phyloP scores from a whole-genome alignment of 2,797 vertebrate species.

The Acanthurus lineatus region DNA sequence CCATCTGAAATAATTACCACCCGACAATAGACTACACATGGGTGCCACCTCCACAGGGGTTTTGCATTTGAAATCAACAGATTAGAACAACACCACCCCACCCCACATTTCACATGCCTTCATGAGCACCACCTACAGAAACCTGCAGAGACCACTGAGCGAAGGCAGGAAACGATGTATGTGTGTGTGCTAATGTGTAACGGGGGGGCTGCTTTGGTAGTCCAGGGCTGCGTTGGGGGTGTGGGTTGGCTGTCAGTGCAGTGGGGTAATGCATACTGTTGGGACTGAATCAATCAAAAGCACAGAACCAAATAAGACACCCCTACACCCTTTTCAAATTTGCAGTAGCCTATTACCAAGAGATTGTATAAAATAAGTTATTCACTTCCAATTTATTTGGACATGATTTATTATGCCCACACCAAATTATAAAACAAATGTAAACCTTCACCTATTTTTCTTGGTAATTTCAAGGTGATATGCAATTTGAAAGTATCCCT shows the following conservation, averaged over 20 bases:
- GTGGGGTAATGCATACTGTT: conserved; percentile 41
- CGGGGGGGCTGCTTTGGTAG: not conserved
- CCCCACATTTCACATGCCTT: conserved; percentile 29
- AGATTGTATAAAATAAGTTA: conserved; percentile 39
- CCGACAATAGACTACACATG: conserved; percentile 71
- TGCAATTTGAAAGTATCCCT: conserved; percentile 11
- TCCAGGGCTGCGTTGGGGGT: not conserved
- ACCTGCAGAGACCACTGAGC: conserved; percentile 28
- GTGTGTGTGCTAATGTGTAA: not conserved
- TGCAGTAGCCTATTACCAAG: conserved; percentile 35
- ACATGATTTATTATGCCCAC: conserved; percentile 42
- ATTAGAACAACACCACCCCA: conserved; percentile 58
- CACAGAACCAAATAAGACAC: conserved; percentile 27
- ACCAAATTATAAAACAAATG: conserved; percentile 32
- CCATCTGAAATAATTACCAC: conserved; percentile 80
- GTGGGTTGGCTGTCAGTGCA: conserved; percentile 20
- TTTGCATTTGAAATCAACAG: conserved; percentile 59
- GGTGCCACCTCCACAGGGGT: conserved; percentile 68
- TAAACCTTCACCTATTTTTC: conserved; percentile 3
- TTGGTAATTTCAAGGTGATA: not conserved
- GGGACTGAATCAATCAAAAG: conserved; percentile 53
- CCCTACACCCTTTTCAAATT: conserved; percentile 40
- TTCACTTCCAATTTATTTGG: conserved; percentile 59
- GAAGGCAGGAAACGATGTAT: conserved; percentile 6
- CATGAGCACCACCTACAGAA: conserved; percentile 49